These are phyloP conservation scores for Channa striata DNA, from an alignment of 2,797 vertebrate genomes.

Conservation along the genomic window DNA sequence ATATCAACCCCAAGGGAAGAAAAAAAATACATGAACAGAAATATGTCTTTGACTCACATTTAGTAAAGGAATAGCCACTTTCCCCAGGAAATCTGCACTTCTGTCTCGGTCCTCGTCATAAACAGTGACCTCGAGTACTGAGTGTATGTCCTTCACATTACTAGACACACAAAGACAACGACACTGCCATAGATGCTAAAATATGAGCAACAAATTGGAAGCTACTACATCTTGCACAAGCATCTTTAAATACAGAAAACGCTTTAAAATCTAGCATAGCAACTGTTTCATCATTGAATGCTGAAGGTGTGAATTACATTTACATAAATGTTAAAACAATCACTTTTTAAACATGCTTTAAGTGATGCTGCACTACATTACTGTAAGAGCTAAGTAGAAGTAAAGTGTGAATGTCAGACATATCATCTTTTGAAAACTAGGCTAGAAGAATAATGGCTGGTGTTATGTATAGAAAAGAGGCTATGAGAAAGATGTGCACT, in stretches of 20 bases:
- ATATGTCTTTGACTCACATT: constrained; percentile 90
- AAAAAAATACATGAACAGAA: constrained; percentile 64
- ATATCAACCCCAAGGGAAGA: constrained; percentile 60
- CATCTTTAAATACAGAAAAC: constrained; percentile 28
- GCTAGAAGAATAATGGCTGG: constrained; percentile 62
- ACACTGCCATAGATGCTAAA: constrained; percentile 1
- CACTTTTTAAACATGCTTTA: constrained; percentile 26
- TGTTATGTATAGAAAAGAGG: constrained; percentile 77
- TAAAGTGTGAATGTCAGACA: constrained; percentile 54
- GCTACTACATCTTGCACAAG: not conserved
- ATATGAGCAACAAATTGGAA: constrained; percentile 13
- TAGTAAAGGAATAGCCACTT: constrained; percentile 96
- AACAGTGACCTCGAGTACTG: constrained; percentile 96
- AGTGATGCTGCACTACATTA: constrained; percentile 37
- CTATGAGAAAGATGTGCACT: constrained; percentile 67
- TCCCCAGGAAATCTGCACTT: constrained; percentile 97
- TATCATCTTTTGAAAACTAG: constrained; percentile 77
- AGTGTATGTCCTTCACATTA: constrained; percentile 98
- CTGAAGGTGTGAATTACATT: not conserved
- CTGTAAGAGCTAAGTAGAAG: constrained; percentile 57
- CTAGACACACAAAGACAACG: constrained; percentile 79
- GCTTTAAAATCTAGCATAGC: constrained; percentile 3
- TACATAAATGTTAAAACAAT: constrained; percentile 35
- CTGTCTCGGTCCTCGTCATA: constrained; percentile 97
- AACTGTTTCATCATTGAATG: constrained; percentile 4